A percentile compares a stretch with the other conserved stretches of the same genome.
Evolutionary conservation across 2,888 invertebrate species (phyloP).

Genomic region (Lamproptera curius): DNA sequence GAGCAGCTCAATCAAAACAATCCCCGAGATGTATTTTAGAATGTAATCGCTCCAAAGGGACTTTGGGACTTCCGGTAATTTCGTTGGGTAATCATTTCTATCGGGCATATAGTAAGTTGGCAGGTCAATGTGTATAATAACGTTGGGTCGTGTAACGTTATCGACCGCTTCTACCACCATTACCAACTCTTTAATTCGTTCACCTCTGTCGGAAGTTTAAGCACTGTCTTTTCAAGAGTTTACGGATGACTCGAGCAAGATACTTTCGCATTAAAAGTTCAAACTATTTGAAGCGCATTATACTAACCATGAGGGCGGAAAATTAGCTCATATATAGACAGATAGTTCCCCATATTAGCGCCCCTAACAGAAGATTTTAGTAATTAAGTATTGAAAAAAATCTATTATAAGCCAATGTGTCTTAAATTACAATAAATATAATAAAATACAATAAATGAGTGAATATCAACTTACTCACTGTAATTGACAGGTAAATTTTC

Average conservation of each 20-base stretch:
- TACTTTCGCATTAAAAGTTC: no score
- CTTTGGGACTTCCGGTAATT: conserved; percentile 16
- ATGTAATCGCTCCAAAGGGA: conserved; percentile 30
- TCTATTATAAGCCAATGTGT: no score
- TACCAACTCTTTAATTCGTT: conserved; percentile 27
- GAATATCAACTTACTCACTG: conserved; percentile 28
- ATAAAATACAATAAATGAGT: not conserved
- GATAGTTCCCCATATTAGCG: no score
- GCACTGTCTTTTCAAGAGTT: conserved; percentile 16
- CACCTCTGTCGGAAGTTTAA: conserved; percentile 27
- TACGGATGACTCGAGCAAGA: conserved; percentile 30
- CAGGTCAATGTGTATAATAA: conserved; percentile 32
- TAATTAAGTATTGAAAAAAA: no score
- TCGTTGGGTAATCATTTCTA: conserved; percentile 12
- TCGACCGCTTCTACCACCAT: conserved; percentile 32
- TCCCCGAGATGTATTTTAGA: conserved; percentile 33
- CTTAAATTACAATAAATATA: no score
- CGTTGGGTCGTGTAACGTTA: conserved; percentile 30
- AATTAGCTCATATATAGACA: no score
- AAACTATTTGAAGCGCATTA: no score
- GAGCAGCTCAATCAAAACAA: conserved; percentile 27
- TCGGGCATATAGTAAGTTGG: conserved; percentile 34
- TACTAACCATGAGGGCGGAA: no score
- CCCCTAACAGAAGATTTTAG: no score
- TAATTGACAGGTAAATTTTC: conserved; percentile 11